These are phyloP conservation scores for Thamnophis sirtalis DNA, from an alignment of 2,113 vertebrate species.

Conservation along the genomic window DNA sequence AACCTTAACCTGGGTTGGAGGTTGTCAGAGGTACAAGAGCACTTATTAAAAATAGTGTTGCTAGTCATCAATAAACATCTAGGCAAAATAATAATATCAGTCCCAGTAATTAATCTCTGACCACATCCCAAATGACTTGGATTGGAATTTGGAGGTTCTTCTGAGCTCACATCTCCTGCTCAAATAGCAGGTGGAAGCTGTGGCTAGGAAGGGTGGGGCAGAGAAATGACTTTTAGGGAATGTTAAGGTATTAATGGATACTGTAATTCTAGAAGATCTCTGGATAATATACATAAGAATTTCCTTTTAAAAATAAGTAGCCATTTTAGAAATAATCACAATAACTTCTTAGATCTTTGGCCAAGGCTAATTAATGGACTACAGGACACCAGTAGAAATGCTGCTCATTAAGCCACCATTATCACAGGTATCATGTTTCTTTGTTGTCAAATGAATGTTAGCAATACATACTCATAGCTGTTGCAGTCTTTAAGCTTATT, in stretches of 20 bases:
- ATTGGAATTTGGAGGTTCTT: background rate
- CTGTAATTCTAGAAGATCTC: background rate
- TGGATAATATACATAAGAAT: background rate
- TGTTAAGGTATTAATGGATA: background rate
- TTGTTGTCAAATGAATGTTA: background rate
- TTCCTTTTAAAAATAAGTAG: background rate
- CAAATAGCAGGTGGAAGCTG: background rate
- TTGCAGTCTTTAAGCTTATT: background rate
- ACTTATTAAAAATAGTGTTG: background rate
- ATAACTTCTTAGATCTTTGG: background rate
- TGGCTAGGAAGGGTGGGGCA: background rate
- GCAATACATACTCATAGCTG: background rate
- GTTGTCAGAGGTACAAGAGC: background rate
- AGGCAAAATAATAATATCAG: background rate
- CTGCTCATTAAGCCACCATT: background rate
- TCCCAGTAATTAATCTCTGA: background rate
- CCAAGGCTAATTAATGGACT: background rate
- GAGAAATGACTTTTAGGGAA: background rate
- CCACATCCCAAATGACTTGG: background rate
- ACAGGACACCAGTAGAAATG: background rate
- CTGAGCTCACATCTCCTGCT: background rate
- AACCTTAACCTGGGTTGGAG: background rate
- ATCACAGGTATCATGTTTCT: background rate
- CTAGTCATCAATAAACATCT: background rate
- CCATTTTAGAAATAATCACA: background rate